These are phyloP conservation scores for Caenorhabditis zanzibari DNA, from an alignment of 2,888 invertebrate species.

Conservation along the genomic window DNA sequence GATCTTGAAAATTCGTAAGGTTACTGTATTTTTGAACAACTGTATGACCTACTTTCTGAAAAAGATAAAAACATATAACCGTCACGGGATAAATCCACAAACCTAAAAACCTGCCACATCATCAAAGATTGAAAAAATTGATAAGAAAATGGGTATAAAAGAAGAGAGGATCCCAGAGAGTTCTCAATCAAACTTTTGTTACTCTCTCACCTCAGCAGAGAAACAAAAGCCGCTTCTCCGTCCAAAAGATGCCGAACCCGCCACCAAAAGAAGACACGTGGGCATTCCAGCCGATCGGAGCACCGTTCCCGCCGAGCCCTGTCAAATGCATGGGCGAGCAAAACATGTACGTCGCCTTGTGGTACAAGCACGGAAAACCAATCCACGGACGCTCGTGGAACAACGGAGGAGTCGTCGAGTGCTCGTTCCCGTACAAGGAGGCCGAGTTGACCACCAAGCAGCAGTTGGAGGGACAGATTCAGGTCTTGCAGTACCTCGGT, in stretches of 20 bases:
- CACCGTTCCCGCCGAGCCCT: slow-evolving; percentile 71
- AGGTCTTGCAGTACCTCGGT: slow-evolving; percentile 80
- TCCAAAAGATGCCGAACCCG: slow-evolving; percentile 55
- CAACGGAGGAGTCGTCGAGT: slow-evolving; percentile 79
- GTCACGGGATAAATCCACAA: too few relatives aligned
- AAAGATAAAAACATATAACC: too few relatives aligned
- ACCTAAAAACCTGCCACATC: too few relatives aligned
- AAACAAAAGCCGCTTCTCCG: too few relatives aligned
- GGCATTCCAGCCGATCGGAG: slow-evolving; percentile 72
- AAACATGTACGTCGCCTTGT: slow-evolving; percentile 76
- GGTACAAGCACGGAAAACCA: slow-evolving; percentile 79
- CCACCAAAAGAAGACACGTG: slow-evolving; percentile 66
- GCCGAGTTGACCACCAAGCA: slow-evolving; percentile 74
- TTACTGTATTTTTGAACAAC: too few relatives aligned
- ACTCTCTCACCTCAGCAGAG: too few relatives aligned
- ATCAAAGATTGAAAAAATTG: too few relatives aligned
- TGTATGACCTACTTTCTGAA: too few relatives aligned
- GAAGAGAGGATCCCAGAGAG: too few relatives aligned
- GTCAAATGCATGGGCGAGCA: slow-evolving; percentile 68
- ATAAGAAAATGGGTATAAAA: too few relatives aligned
- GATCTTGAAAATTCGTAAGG: too few relatives aligned
- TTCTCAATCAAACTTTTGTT: too few relatives aligned
- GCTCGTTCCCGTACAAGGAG: slow-evolving; percentile 78
- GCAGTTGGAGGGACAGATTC: slow-evolving; percentile 80
- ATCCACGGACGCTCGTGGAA: slow-evolving; percentile 78